Percentiles rank a stretch among this genome's conserved stretches.
These are phyloP conservation scores for Parazoanthus darwini DNA, from an alignment of 92 coral and sea anemone genomes.

Conservation along the genomic window DNA sequence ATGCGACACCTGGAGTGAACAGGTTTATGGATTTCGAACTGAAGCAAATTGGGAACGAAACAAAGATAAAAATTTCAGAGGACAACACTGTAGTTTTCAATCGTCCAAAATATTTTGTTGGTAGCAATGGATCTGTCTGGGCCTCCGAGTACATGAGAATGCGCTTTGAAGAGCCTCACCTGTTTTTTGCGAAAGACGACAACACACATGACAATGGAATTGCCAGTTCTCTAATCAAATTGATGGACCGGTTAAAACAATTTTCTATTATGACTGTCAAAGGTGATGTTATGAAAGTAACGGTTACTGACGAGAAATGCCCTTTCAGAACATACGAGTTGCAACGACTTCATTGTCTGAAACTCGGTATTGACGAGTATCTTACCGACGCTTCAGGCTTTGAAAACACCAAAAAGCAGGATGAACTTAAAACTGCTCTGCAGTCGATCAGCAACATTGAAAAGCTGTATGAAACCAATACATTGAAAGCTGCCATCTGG, in stretches of 20 bases:
- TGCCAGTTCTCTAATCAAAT: too few species aligned
- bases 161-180: constrained; percentile 27
- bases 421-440: background rate
- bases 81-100: constrained; percentile 41
- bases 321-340: too few species aligned
- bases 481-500: background rate
- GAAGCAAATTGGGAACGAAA: background rate
- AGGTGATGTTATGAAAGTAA: too few species aligned
- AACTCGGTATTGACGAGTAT: too few species aligned
- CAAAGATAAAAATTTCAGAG: constrained; percentile 38
- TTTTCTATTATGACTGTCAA: too few species aligned
- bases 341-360: too few species aligned
- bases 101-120: constrained; percentile 27
- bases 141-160: constrained; percentile 36
- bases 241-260: too few species aligned
- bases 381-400: too few species aligned
- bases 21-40: constrained; percentile 14
- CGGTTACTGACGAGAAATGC: too few species aligned
- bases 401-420: background rate
- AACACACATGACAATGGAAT: too few species aligned
- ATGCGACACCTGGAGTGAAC: constrained; percentile 46
- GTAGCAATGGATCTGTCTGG: constrained; percentile 36
- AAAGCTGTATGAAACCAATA: background rate
- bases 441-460: background rate
- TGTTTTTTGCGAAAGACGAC: too few species aligned